Evolutionary conservation across 2,888 invertebrate genomes (phyloP), one percentile per base, ranked within the genome.

Genomic region (Acrocyrtus sp.): DNA sequence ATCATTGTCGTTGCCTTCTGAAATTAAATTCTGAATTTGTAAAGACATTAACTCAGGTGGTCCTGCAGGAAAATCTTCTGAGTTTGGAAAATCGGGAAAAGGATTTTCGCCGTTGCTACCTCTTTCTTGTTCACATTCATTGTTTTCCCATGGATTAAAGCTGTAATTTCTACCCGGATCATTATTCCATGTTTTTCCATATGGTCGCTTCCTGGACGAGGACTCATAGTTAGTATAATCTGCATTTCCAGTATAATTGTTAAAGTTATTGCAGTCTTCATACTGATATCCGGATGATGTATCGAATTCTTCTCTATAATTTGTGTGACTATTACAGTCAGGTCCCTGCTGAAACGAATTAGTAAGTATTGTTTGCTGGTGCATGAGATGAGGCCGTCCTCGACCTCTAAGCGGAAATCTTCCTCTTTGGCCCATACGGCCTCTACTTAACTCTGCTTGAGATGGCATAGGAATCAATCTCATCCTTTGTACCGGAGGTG

Each of bases 391-490:
- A 1, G 48, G 70, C 47, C 39, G 58, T 29, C 24, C 47, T n/a
- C 10, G 6, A 5, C 12, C 15, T 15, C n/a, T 26, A 6, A 57
- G 2, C n/a, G 39, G 24, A 2, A 17, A 12, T 22, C 70, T 39
- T 0, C 63, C 70, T 26, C 51, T 47, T 15, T 48, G 45, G n/a
- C 15, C 1, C n/a, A n/a, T n/a, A n/a, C n/a, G 70, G 29, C 15
- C 57, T 26, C 45, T 27, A n/a, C 27, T 17, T 2, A 63, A n/a
- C 12, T 72, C 72, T 4, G 26, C 24, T 43, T 51, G 3, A 17
- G 70, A 62, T 21, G 70, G 70, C 70, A 70, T 70, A 3, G 70
- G 70, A 27, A 70, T 70, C 22, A 70, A 12, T 43, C 70, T 56
- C 62, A 62, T 62, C 39, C 21, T 48, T 22, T 45, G 19, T 17